phyloP scores from a whole-genome alignment of 2,113 vertebrate genomes.

The Lagenorhynchus albirostris region DNA sequence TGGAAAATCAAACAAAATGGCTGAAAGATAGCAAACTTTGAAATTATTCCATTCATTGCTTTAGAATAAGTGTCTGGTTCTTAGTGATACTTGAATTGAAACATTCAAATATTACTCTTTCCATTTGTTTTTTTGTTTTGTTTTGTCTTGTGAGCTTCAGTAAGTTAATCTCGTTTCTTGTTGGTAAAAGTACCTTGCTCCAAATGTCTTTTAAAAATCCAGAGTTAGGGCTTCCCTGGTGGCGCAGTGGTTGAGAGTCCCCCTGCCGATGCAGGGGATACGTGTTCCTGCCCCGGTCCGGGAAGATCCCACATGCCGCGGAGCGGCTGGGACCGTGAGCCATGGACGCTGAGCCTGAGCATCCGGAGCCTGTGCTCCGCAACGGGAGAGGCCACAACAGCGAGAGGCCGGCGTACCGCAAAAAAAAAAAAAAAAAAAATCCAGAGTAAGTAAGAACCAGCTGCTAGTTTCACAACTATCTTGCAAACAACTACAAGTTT shows the following conservation, averaged over 20 bases:
- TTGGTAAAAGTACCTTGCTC: neutral
- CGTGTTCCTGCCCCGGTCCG: too few relatives aligned
- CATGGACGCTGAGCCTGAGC: too few relatives aligned
- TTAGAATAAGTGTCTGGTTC: neutral
- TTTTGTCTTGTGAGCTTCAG: neutral
- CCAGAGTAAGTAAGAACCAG: neutral
- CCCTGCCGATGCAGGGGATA: too few relatives aligned
- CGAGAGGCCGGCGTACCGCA: too few relatives aligned
- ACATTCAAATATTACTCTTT: neutral
- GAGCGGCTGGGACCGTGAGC: too few relatives aligned
- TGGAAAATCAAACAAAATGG: neutral
- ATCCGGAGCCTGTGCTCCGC: too few relatives aligned
- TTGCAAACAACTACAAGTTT: neutral
- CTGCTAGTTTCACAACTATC: neutral
- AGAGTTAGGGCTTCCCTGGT: neutral
- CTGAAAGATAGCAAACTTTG: neutral
- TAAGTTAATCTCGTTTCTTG: neutral
- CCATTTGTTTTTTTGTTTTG: neutral
- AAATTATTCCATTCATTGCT: neutral
- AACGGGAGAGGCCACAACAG: too few relatives aligned
- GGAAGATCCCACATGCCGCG: too few relatives aligned
- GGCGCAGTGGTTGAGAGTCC: too few relatives aligned
- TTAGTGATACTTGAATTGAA: neutral
- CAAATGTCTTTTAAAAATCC: neutral
- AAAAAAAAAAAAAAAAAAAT: neutral